phyloP scores from a whole-genome alignment of 2,797 vertebrate species.

The Calcarius lapponicus region DNA sequence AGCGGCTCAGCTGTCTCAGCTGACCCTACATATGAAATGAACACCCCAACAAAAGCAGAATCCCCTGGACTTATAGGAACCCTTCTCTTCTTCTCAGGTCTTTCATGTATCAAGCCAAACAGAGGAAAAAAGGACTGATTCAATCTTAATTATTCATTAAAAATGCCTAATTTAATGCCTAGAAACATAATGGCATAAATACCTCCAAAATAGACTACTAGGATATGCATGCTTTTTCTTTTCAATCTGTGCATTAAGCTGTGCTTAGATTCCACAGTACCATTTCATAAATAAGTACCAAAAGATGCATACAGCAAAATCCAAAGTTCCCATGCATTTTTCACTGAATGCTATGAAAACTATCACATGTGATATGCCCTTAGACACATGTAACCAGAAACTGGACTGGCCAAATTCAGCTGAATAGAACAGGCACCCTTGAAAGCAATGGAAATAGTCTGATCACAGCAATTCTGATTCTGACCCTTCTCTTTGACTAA shows the following conservation, averaged over 20 bases:
- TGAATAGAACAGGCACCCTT: not conserved
- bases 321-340: not conserved
- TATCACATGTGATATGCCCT: not conserved
- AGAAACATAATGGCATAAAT: not conserved
- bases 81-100: not conserved
- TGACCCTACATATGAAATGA: not conserved
- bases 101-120: not conserved
- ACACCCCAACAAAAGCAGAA: not conserved
- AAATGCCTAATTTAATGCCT: not conserved
- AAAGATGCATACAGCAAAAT: not conserved
- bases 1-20: not conserved
- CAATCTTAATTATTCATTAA: not conserved
- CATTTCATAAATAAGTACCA: not conserved
- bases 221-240: not conserved
- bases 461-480: not conserved
- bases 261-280: not conserved
- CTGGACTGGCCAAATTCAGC: not conserved
- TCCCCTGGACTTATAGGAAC: not conserved
- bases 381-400: not conserved
- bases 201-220: not conserved
- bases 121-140: not conserved
- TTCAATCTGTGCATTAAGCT: not conserved
- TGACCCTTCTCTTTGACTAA: not conserved
- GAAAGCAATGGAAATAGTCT: not conserved
- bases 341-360: not conserved